Conservation (phyloP, 2,888 invertebrate genomes). For the Tribolium freemani region DNA sequence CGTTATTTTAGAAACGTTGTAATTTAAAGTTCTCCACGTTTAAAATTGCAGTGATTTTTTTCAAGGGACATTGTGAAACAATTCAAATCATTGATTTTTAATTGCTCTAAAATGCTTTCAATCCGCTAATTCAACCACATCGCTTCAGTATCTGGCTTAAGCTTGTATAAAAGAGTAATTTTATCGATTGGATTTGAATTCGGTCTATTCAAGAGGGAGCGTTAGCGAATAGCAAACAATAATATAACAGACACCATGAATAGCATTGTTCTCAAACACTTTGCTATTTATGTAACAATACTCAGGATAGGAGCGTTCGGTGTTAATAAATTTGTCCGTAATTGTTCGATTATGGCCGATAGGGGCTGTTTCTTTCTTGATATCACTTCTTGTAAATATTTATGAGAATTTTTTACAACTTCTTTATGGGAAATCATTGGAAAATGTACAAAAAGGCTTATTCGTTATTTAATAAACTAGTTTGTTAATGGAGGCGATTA, state of each 20-base stretch:
- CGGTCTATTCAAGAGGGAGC: conserved; percentile 51
- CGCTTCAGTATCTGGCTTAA: conserved; percentile 40
- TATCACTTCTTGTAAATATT: conserved; percentile 12
- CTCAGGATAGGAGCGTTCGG: conserved; percentile 33
- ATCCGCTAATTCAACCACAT: conserved; percentile 46
- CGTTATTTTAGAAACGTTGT: background rate
- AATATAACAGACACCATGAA: conserved; percentile 48
- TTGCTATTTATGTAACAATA: conserved; percentile 50
- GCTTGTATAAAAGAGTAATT: conserved; percentile 48
- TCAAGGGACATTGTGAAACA: conserved; percentile 15
- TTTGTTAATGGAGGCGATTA: too few relatives aligned
- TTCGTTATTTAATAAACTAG: conserved; percentile 21
- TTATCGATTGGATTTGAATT: conserved; percentile 53
- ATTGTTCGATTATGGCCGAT: conserved; percentile 36
- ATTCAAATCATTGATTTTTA: conserved; percentile 36
- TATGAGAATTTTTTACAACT: conserved; percentile 18
- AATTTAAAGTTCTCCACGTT: background rate
- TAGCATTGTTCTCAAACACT: conserved; percentile 52
- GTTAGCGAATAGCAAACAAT: conserved; percentile 50
- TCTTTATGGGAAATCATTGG: conserved; percentile 5
- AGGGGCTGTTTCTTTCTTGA: conserved; percentile 2
- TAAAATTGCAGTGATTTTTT: background rate
- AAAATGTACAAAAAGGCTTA: background rate
- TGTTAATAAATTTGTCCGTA: conserved; percentile 41
- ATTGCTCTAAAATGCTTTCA: conserved; percentile 43